Conservation (phyloP, 2,797 vertebrate genomes). For the Mergus octosetaceus region DNA sequence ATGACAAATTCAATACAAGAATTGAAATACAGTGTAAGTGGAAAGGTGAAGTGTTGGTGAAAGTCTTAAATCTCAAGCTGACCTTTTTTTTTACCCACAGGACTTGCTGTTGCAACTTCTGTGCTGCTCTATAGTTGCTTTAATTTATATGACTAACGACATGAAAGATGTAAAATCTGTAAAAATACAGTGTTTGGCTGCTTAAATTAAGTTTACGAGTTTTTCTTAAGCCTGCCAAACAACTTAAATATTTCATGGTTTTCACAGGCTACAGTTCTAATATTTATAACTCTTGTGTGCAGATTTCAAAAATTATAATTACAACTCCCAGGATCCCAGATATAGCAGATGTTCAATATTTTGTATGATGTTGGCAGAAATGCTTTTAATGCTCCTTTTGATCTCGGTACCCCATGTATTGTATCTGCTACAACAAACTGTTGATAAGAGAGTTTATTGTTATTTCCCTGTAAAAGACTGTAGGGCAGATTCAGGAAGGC, state of each 20-base stretch:
- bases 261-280: slow-evolving; percentile 86
- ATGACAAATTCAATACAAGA: slow-evolving; percentile 52
- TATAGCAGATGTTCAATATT: slow-evolving; percentile 88
- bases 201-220: slow-evolving; percentile 86
- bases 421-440: slow-evolving; percentile 83
- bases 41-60: slow-evolving; percentile 66
- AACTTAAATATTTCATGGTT: slow-evolving; percentile 88
- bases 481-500: slow-evolving; percentile 48
- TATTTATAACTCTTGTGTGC: slow-evolving; percentile 88
- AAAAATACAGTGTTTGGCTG: slow-evolving; percentile 82
- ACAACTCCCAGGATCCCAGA: slow-evolving; percentile 85
- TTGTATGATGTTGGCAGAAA: slow-evolving; percentile 84
- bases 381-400: slow-evolving; percentile 83
- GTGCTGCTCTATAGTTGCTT: slow-evolving; percentile 65
- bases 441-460: slow-evolving; percentile 82
- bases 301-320: slow-evolving; percentile 88
- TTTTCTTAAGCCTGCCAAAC: slow-evolving; percentile 85
- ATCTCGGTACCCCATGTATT: slow-evolving; percentile 80
- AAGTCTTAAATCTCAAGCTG: slow-evolving; percentile 68
- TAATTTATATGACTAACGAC: slow-evolving; percentile 83
- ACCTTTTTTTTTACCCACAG: slow-evolving; percentile 50
- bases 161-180: slow-evolving; percentile 81
- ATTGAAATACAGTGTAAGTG: slow-evolving; percentile 54
- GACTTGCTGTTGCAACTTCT: slow-evolving; percentile 65
- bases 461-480: slow-evolving; percentile 67